These are phyloP conservation scores for Carassius auratus DNA, from an alignment of 2,113 vertebrate genomes.

Conservation along the genomic window DNA sequence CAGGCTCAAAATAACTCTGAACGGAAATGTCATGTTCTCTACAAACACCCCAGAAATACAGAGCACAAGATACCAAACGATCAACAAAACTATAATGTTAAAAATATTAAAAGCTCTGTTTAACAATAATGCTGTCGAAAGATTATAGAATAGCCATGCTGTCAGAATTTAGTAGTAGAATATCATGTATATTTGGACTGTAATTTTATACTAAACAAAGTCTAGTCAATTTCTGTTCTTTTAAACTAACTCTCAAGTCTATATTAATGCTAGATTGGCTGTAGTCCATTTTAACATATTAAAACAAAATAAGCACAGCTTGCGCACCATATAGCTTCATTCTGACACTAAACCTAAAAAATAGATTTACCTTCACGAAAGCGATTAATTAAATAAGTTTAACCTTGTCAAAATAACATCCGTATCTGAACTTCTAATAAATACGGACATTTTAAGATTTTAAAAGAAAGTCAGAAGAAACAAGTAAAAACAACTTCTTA, in stretches of 20 bases:
- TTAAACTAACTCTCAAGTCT: background rate
- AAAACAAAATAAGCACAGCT: background rate
- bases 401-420: background rate
- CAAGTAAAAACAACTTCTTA: background rate
- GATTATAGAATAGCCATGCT: background rate
- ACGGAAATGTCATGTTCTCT: constrained; percentile 42
- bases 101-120: background rate
- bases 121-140: background rate
- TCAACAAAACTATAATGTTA: background rate
- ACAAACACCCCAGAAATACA: background rate
- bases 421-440: background rate
- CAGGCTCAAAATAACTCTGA: constrained; percentile 35
- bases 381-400: background rate
- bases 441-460: background rate
- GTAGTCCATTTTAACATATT: background rate
- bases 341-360: background rate
- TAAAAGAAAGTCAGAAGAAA: background rate
- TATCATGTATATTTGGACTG: background rate
- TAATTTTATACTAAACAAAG: background rate
- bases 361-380: background rate
- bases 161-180: background rate
- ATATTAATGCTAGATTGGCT: background rate
- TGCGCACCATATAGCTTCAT: background rate
- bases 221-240: background rate
- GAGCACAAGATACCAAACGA: background rate